Evolutionary conservation across 2,113 vertebrate genomes (phyloP).

Genomic region (Hepsetus odoe): DNA sequence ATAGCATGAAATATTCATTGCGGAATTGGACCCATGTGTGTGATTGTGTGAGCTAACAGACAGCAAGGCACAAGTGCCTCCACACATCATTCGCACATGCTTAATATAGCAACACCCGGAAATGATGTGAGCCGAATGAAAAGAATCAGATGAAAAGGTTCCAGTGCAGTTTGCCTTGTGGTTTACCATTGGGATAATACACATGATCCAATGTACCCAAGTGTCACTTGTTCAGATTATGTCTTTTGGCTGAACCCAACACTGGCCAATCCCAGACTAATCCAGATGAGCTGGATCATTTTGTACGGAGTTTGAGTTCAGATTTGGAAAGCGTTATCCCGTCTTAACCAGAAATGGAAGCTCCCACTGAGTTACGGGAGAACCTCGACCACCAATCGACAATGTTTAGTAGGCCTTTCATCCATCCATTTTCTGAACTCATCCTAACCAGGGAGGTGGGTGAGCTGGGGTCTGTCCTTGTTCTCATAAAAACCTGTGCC

Average conservation of each 20-base stretch:
- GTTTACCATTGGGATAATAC: neutral
- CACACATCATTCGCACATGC: constrained; percentile 29
- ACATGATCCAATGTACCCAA: too few relatives aligned
- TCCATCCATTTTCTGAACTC: too few relatives aligned
- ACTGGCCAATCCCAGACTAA: neutral
- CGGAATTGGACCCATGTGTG: constrained; percentile 4
- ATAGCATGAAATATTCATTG: constrained; percentile 61
- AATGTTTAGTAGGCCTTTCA: too few relatives aligned
- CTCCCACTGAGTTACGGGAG: neutral
- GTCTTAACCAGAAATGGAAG: neutral
- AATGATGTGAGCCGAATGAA: neutral
- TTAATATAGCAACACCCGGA: constrained; percentile 33
- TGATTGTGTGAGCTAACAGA: constrained; percentile 10
- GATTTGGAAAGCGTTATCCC: neutral
- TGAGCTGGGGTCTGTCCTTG: too few relatives aligned
- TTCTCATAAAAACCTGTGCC: too few relatives aligned
- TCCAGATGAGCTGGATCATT: neutral
- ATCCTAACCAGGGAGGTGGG: too few relatives aligned
- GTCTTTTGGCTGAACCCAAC: neutral
- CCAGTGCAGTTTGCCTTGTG: neutral
- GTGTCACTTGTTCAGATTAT: neutral
- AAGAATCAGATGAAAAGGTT: neutral
- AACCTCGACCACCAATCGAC: too few relatives aligned
- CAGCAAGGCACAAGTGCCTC: constrained; percentile 22
- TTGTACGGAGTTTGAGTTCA: neutral